These are phyloP conservation scores for Muscicapa adusta DNA, from an alignment of 2,113 vertebrate species.

Conservation along the genomic window DNA sequence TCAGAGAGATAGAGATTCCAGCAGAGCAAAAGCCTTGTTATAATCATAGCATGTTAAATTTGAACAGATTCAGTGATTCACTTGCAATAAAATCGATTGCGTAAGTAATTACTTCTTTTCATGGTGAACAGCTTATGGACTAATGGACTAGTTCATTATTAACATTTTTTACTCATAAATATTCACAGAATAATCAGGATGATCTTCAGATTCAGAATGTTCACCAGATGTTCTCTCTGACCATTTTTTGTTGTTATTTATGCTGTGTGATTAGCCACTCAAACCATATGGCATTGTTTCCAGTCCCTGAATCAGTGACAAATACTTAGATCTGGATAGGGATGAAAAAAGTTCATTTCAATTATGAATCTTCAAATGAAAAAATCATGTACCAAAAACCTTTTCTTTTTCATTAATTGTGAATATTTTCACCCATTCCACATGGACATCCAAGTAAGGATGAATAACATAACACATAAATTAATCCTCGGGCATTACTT, in stretches of 20 bases:
- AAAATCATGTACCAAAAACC: neutral
- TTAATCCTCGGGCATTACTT: neutral
- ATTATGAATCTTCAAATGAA: neutral
- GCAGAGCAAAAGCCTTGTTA: neutral
- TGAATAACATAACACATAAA: neutral
- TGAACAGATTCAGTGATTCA: neutral
- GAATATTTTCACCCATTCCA: neutral
- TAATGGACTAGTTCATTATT: neutral
- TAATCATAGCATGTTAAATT: neutral
- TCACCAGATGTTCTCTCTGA: conserved; percentile 45
- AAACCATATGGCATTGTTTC: neutral
- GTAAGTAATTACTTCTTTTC: neutral
- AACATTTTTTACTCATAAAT: neutral
- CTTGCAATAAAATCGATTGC: neutral
- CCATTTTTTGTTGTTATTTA: neutral
- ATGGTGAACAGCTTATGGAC: neutral
- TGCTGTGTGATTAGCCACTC: neutral
- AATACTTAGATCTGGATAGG: conserved; percentile 2
- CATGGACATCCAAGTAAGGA: neutral
- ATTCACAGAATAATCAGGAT: conserved; percentile 5
- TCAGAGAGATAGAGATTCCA: neutral
- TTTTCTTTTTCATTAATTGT: neutral
- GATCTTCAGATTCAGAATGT: conserved; percentile 15
- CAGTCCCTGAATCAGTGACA: neutral
- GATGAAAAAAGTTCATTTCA: conserved; percentile 1